Conservation (phyloP, 1,140 invertebrate species). For the Halesus radiatus region DNA sequence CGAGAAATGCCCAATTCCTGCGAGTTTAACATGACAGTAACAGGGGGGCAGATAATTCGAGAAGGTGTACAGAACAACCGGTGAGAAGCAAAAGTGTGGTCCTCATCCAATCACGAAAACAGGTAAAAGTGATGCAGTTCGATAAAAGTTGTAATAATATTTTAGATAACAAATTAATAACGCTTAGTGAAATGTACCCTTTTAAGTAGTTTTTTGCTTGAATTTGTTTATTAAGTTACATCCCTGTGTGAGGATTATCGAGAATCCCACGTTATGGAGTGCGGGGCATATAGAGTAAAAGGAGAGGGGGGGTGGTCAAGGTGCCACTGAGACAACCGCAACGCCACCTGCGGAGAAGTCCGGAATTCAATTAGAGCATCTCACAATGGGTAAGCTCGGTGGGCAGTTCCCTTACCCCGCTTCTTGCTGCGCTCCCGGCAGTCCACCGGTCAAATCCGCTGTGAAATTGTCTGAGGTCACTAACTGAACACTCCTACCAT, state of each 20-base stretch:
- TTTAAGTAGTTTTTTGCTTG: background rate
- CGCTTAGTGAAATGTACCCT: background rate
- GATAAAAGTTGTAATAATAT: background rate
- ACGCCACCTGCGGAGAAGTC: conserved; percentile 48
- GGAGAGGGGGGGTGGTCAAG: conserved; percentile 16
- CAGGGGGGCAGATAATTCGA: conserved; percentile 12
- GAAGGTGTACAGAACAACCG: background rate
- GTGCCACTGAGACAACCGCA: conserved; percentile 40
- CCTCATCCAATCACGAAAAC: background rate
- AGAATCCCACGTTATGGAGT: background rate
- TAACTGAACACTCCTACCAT: conserved; percentile 25
- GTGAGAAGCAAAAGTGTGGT: background rate
- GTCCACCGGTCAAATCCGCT: conserved; percentile 1
- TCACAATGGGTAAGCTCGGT: conserved; percentile 39
- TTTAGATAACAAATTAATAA: background rate
- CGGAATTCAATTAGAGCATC: conserved; percentile 55
- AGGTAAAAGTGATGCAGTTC: background rate
- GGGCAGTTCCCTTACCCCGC: conserved; percentile 16
- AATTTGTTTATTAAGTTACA: background rate
- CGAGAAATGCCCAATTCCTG: background rate
- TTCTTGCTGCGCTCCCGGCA: conserved; percentile 5
- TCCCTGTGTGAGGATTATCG: conserved; percentile 1
- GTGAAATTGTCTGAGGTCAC: conserved; percentile 7
- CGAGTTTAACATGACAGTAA: conserved; percentile 29
- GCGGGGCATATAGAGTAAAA: background rate